A percentile compares a stretch with the other conserved stretches of the same genome.
These are phyloP conservation scores for Champsocephalus esox DNA, from an alignment of 2,797 vertebrate genomes.

Conservation along the genomic window DNA sequence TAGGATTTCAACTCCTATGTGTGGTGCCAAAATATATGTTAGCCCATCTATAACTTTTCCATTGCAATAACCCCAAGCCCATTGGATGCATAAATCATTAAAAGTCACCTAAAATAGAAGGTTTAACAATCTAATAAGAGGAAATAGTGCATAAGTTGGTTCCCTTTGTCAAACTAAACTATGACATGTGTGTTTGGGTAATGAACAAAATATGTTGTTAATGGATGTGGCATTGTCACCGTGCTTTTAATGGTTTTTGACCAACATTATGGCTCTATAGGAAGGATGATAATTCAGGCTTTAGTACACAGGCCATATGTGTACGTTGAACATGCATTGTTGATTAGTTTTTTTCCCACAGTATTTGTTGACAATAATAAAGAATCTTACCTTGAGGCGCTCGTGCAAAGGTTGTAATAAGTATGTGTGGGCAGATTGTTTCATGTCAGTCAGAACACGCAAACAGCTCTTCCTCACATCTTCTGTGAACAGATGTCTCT, in stretches of 20 bases:
- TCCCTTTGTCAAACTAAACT: neutral
- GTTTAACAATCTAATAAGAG: too few species aligned
- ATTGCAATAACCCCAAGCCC: too few species aligned
- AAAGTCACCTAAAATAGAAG: too few species aligned
- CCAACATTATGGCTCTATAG: neutral
- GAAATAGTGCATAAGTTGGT: too few species aligned
- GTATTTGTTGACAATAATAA: neutral
- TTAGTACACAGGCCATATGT: neutral
- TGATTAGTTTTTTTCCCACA: too few species aligned
- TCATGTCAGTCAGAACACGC: conserved; percentile 62
- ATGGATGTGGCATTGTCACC: too few species aligned
- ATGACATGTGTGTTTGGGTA: neutral
- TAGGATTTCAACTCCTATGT: neutral
- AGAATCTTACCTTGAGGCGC: conserved; percentile 68
- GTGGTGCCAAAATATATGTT: neutral
- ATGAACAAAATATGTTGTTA: too few species aligned
- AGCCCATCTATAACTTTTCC: too few species aligned
- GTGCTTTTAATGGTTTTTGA: neutral
- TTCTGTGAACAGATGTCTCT: conserved; percentile 49
- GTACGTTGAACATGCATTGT: too few species aligned
- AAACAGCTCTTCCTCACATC: conserved; percentile 53
- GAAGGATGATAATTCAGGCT: neutral
- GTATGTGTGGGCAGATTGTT: conserved; percentile 53
- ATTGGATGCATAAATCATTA: too few species aligned
- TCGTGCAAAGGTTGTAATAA: conserved; percentile 66